A percentile compares a stretch with the other conserved stretches of the same genome.
Evolutionary conservation across 2,888 invertebrate genomes (phyloP).

Genomic region (Frankliniella intonsa): DNA sequence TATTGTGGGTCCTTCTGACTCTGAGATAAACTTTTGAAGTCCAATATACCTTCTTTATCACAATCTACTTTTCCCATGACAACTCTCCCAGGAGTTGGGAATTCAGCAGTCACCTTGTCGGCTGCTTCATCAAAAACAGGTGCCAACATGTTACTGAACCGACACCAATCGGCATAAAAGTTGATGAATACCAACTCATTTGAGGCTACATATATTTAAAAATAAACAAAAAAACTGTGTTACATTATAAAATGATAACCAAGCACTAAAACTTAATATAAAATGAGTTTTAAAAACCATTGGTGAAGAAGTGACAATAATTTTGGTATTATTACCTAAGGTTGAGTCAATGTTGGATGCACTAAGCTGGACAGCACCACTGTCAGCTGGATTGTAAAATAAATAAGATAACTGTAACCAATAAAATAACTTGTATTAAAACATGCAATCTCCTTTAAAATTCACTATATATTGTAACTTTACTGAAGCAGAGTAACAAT

Average conservation of each 20-base stretch:
- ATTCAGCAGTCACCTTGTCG: slow-evolving; percentile 72
- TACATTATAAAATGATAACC: no score
- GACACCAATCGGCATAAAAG: slow-evolving; percentile 99
- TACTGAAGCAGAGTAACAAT: neutral
- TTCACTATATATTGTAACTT: neutral
- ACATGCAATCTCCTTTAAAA: neutral
- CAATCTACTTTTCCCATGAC: slow-evolving; percentile 97
- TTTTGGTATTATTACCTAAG: slow-evolving; percentile 56
- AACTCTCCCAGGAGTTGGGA: slow-evolving; percentile 74
- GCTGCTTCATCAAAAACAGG: slow-evolving; percentile 97
- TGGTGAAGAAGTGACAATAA: neutral
- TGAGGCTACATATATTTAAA: slow-evolving; percentile 58
- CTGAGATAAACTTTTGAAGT: neutral
- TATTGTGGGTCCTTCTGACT: no score
- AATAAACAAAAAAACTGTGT: neutral
- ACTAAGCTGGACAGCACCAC: slow-evolving; percentile 76
- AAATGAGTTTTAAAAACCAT: neutral
- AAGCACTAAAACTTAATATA: neutral
- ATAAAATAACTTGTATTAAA: slow-evolving; percentile 21
- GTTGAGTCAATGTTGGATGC: slow-evolving; percentile 78
- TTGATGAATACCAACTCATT: slow-evolving; percentile 97
- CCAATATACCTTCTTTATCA: slow-evolving; percentile 72
- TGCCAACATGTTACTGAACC: slow-evolving; percentile 93
- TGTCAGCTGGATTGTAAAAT: slow-evolving; percentile 72
- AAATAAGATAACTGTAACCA: slow-evolving; percentile 50